These are phyloP conservation scores for Hycleus cichorii DNA, from an alignment of 1,140 invertebrate genomes.

Conservation along the genomic window DNA sequence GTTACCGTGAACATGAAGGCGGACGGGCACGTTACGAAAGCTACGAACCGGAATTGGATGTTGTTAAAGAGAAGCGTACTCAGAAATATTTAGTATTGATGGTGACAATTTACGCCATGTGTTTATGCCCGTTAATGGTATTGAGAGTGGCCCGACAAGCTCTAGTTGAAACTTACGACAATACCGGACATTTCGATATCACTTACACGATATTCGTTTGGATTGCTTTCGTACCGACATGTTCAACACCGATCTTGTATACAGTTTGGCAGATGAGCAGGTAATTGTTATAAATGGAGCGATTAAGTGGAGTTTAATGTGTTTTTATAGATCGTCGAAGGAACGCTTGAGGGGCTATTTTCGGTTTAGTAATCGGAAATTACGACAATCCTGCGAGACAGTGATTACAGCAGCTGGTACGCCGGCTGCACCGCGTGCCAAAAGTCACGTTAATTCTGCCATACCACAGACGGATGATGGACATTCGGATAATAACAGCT, in stretches of 20 bases:
- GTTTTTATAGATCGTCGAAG: constrained; percentile 46
- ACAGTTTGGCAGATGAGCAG: constrained; percentile 57
- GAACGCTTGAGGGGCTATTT: constrained; percentile 57
- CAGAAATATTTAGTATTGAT: constrained; percentile 61
- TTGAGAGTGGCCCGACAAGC: constrained; percentile 57
- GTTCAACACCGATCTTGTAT: constrained; percentile 57
- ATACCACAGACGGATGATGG: constrained; percentile 10
- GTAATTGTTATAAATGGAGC: constrained; percentile 35
- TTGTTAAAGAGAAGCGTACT: constrained; percentile 55
- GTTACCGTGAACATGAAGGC: constrained; percentile 24
- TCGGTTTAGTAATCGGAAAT: constrained; percentile 44
- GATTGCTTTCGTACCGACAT: constrained; percentile 61
- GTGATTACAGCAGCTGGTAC: constrained; percentile 24
- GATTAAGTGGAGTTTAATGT: background rate
- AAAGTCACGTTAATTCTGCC: constrained; percentile 6
- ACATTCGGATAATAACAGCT: constrained; percentile 19
- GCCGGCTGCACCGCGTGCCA: constrained; percentile 10
- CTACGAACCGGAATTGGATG: constrained; percentile 54
- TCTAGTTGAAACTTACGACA: constrained; percentile 61
- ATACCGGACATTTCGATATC: constrained; percentile 59
- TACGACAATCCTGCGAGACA: constrained; percentile 30
- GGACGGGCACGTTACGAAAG: constrained; percentile 35
- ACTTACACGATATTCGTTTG: constrained; percentile 62
- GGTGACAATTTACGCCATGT: constrained; percentile 57
- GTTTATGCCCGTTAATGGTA: constrained; percentile 60